A percentile compares a stretch with the other conserved stretches of the same genome.
phyloP scores from a whole-genome alignment of 2,888 invertebrate genomes.

The Siphlonurus alternatus region DNA sequence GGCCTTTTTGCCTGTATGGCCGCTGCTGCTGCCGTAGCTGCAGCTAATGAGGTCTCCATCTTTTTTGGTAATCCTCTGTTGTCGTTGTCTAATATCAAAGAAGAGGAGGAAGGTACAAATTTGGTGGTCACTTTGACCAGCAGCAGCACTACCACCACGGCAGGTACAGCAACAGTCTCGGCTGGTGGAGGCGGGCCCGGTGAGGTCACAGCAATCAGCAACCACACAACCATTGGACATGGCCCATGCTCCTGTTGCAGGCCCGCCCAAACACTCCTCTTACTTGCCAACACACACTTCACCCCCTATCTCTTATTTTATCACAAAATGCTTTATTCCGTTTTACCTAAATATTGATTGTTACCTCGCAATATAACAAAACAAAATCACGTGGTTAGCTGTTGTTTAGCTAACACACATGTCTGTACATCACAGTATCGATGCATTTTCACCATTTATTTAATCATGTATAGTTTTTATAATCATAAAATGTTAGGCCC shows the following conservation, averaged over 20 bases:
- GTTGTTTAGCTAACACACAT: neutral
- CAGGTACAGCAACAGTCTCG: neutral
- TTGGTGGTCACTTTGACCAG: neutral
- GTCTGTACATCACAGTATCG: neutral
- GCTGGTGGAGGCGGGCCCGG: neutral
- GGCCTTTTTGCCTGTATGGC: constrained; percentile 20
- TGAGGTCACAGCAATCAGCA: neutral
- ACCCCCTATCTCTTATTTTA: no score
- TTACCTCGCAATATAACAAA: neutral
- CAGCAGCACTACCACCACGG: neutral
- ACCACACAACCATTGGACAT: constrained; percentile 1
- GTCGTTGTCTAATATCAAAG: no score
- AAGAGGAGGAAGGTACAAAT: no score
- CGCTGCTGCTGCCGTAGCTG: constrained; percentile 21
- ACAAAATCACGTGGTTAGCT: neutral
- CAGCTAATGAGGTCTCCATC: constrained; percentile 1
- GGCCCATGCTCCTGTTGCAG: constrained; percentile 2
- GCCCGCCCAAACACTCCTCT: neutral
- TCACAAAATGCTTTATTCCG: neutral
- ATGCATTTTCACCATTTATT: neutral
- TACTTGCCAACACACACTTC: no score
- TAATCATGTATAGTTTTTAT: no score
- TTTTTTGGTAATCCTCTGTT: no score
- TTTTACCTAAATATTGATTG: neutral
- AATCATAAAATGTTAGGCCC: neutral